Percentiles rank a stretch among this genome's conserved stretches.
Conservation (phyloP, 2,797 vertebrate genomes). For the Sebastes ruberrimus region DNA sequence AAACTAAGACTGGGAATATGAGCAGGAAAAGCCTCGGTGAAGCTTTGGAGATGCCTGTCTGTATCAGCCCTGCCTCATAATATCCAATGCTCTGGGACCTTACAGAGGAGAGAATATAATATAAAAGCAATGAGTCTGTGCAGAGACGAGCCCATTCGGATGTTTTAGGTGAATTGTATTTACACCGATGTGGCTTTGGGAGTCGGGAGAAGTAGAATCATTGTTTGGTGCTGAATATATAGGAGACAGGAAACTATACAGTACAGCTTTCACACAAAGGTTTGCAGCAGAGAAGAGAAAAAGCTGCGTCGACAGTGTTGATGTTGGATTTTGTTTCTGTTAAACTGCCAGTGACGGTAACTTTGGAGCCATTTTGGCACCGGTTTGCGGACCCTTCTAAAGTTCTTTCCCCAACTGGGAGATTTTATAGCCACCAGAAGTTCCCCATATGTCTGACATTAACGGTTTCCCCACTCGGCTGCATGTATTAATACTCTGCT, state of each 20-base stretch:
- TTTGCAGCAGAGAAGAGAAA: not conserved
- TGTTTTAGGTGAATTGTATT: slow-evolving; percentile 38
- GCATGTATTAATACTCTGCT: not conserved
- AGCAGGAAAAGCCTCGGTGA: slow-evolving; percentile 44
- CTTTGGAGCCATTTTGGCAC: not conserved
- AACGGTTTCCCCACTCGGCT: not conserved
- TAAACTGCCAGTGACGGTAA: not conserved
- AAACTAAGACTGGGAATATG: slow-evolving; percentile 37
- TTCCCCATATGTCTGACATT: not conserved
- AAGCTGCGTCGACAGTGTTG: not conserved
- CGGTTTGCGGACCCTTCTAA: not conserved
- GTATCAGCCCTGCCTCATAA: slow-evolving; percentile 43
- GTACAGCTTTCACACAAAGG: not conserved
- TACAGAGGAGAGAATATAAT: slow-evolving; percentile 26
- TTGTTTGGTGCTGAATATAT: slow-evolving; percentile 24
- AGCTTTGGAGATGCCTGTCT: slow-evolving; percentile 50
- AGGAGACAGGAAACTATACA: slow-evolving; percentile 6
- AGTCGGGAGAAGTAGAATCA: slow-evolving; percentile 21
- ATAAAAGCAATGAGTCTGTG: slow-evolving; percentile 49
- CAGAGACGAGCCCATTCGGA: slow-evolving; percentile 18
- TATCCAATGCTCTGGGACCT: slow-evolving; percentile 54
- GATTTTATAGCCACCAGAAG: not conserved
- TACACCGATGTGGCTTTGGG: slow-evolving; percentile 31
- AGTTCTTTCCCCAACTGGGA: not conserved
- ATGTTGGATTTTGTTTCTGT: not conserved